Evolutionary conservation across 2,797 vertebrate genomes (phyloP).

Genomic region (Falco berigora): DNA sequence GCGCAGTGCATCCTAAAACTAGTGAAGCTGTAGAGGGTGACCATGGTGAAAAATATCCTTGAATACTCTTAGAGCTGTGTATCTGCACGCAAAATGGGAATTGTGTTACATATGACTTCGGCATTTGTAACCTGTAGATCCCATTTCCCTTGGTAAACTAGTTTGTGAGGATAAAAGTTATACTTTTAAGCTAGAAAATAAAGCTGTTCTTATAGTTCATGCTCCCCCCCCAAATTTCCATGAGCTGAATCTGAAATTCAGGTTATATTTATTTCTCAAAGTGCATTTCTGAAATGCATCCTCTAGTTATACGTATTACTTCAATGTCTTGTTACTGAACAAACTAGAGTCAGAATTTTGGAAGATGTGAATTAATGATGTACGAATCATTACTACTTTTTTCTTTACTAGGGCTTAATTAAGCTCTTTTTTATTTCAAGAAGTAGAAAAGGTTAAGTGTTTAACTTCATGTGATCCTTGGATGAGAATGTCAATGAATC

Average conservation of each 20-base stretch:
- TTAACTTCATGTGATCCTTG: neutral
- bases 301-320: neutral
- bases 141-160: neutral
- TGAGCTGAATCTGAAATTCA: neutral
- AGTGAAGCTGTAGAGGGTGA: neutral
- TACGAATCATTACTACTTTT: neutral
- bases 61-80: neutral
- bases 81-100: neutral
- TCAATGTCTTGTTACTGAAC: neutral
- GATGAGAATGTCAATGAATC: neutral
- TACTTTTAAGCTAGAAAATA: neutral
- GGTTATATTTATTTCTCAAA: neutral
- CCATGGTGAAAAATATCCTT: neutral
- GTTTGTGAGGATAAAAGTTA: neutral
- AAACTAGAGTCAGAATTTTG: neutral
- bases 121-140: neutral
- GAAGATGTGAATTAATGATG: neutral
- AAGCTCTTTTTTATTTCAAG: neutral
- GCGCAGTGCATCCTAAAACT: neutral
- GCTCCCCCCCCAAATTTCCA: too few species aligned
- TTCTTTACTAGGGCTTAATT: neutral
- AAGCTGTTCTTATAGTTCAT: neutral
- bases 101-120: rapidly evolving
- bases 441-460: neutral
- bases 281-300: neutral